Percentiles rank a stretch among this genome's conserved stretches.
These are phyloP conservation scores for Proisotoma minuta DNA, from an alignment of 2,888 invertebrate genomes.

Conservation along the genomic window DNA sequence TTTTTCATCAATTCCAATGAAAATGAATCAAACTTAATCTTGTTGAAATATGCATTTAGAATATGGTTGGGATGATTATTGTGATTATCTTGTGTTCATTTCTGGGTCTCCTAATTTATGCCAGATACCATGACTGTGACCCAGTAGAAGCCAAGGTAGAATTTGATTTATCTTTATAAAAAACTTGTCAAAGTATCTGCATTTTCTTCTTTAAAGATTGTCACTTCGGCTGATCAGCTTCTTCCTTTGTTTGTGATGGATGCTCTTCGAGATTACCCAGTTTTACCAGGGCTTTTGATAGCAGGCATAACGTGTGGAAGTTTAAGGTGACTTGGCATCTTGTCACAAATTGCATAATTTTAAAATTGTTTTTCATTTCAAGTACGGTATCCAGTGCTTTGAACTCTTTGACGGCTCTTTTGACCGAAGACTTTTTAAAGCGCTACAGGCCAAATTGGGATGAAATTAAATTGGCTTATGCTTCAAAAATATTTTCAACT, in stretches of 20 bases:
- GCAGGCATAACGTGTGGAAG: slow-evolving; percentile 87
- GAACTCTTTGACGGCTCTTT: slow-evolving; percentile 86
- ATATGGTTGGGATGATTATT: slow-evolving; percentile 39
- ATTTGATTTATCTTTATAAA: neutral
- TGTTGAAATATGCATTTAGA: slow-evolving; percentile 25
- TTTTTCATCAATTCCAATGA: too few relatives aligned
- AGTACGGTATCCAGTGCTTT: slow-evolving; percentile 91
- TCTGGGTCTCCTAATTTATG: slow-evolving; percentile 31
- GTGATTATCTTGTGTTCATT: slow-evolving; percentile 33
- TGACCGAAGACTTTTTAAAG: slow-evolving; percentile 77
- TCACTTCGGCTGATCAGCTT: slow-evolving; percentile 45
- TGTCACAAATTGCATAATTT: too few relatives aligned
- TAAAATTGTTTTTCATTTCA: slow-evolving; percentile 41
- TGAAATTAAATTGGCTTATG: slow-evolving; percentile 59
- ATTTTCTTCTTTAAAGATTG: slow-evolving; percentile 15
- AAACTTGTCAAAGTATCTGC: neutral
- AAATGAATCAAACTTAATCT: neutral
- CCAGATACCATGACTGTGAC: slow-evolving; percentile 29
- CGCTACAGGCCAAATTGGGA: slow-evolving; percentile 12
- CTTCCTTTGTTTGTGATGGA: slow-evolving; percentile 56
- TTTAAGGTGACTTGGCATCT: slow-evolving; percentile 52
- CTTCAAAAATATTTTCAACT: slow-evolving; percentile 66
- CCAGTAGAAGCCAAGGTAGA: slow-evolving; percentile 29
- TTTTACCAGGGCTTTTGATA: slow-evolving; percentile 80
- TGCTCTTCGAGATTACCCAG: slow-evolving; percentile 62